These are phyloP conservation scores for Aphelenchoides fujianensis DNA, from an alignment of 1,140 invertebrate genomes.

Conservation along the genomic window DNA sequence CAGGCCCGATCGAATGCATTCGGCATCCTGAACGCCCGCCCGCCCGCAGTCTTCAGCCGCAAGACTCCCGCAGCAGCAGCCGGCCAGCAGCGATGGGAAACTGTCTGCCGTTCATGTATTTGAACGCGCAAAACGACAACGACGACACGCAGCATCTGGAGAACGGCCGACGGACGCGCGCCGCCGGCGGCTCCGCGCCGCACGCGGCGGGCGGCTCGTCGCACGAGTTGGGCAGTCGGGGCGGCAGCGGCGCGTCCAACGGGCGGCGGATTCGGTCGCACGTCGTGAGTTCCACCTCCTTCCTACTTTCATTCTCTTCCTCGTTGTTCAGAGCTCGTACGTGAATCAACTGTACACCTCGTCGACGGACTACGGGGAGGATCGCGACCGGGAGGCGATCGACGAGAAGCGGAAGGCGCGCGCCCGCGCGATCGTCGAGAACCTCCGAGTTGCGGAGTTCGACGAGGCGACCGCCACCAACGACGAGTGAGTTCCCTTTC, in stretches of 20 bases:
- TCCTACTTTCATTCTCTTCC: slow-evolving; percentile 16
- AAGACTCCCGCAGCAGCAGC: slow-evolving; percentile 19
- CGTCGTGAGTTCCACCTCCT: slow-evolving; percentile 1
- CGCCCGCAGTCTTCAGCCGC: not conserved
- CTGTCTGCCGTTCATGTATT: slow-evolving; percentile 26
- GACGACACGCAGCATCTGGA: slow-evolving; percentile 22
- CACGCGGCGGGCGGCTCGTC: not conserved
- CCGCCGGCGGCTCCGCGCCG: too few relatives aligned
- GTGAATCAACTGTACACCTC: slow-evolving; percentile 48
- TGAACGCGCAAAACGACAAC: slow-evolving; percentile 13
- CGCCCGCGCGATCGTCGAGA: slow-evolving; percentile 39
- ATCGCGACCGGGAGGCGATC: slow-evolving; percentile 30
- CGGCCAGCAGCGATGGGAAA: slow-evolving; percentile 22
- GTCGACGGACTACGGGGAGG: slow-evolving; percentile 31
- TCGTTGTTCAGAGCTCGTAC: slow-evolving; percentile 44
- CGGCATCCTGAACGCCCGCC: not conserved
- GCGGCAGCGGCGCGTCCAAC: not conserved
- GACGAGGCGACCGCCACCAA: slow-evolving; percentile 29
- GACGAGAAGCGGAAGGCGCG: slow-evolving; percentile 49
- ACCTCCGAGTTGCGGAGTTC: slow-evolving; percentile 34
- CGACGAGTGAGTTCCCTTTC: slow-evolving; percentile 31
- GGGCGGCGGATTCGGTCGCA: not conserved
- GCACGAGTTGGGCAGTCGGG: slow-evolving; percentile 7
- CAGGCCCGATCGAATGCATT: not conserved
- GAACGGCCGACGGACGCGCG: not conserved